Evolutionary conservation across 2,797 vertebrate genomes (phyloP).

Genomic region (Ataeniobius toweri): DNA sequence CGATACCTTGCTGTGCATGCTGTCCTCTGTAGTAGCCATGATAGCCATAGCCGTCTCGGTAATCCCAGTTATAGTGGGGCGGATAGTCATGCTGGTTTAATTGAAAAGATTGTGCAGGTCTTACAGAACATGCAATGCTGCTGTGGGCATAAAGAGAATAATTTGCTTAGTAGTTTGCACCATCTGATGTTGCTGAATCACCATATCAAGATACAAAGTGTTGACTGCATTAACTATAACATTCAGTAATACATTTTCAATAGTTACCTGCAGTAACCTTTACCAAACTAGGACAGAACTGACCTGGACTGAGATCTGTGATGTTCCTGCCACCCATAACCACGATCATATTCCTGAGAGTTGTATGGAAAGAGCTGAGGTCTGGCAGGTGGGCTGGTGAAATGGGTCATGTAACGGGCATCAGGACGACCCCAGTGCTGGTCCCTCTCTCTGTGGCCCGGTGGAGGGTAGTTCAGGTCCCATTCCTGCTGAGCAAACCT

Average conservation of each 20-base stretch:
- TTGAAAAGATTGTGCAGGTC: background rate
- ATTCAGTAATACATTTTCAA: background rate
- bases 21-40: conserved; percentile 72
- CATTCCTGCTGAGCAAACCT: conserved; percentile 49
- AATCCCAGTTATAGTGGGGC: conserved; percentile 66
- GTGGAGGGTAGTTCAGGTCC: conserved; percentile 40
- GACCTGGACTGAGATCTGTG: conserved; percentile 72
- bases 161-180: background rate
- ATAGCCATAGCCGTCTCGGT: conserved; percentile 71
- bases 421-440: conserved; percentile 56
- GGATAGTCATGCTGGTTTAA: conserved; percentile 68
- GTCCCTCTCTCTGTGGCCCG: conserved; percentile 58
- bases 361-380: conserved; percentile 51
- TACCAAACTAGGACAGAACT: conserved; percentile 6
- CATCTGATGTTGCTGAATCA: background rate
- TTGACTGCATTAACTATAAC: background rate
- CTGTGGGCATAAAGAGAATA: background rate
- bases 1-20: conserved; percentile 63
- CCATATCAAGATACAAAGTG: background rate
- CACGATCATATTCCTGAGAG: conserved; percentile 48
- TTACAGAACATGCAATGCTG: background rate
- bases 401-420: conserved; percentile 40
- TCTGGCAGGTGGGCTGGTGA: conserved; percentile 46
- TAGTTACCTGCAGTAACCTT: background rate
- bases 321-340: conserved; percentile 45